A percentile compares a stretch with the other conserved stretches of the same genome.
Evolutionary conservation across 30 jellyfish, hydroid and myxozoan genomes (phyloP).

Genomic region (Calvadosia cruxmelitensis): DNA sequence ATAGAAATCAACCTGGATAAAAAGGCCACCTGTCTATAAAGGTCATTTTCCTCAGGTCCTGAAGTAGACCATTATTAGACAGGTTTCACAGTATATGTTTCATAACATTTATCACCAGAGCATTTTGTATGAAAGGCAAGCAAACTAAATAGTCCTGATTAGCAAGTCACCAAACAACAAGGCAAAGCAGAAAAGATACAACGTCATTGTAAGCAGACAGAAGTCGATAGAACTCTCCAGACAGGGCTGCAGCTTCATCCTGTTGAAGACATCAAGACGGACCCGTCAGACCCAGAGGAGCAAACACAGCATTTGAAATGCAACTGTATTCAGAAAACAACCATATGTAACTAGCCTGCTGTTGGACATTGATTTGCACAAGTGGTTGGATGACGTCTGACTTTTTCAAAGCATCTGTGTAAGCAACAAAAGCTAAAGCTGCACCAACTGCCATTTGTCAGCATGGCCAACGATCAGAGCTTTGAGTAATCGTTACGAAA

Average conservation of each 20-base stretch:
- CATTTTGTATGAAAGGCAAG: no score
- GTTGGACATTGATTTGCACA: not conserved
- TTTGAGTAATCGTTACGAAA: no score
- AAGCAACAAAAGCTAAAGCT: no score
- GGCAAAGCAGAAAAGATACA: not conserved
- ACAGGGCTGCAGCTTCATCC: not conserved
- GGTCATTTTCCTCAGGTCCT: constrained; percentile 1
- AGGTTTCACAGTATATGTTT: no score
- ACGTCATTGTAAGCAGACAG: not conserved
- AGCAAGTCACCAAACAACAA: no score
- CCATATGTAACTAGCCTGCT: not conserved
- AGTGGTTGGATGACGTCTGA: not conserved
- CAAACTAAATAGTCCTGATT: no score
- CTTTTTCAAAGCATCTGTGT: not conserved
- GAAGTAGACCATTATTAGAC: no score
- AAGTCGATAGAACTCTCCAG: not conserved
- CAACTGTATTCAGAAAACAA: not conserved
- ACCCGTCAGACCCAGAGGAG: no score
- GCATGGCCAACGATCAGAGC: no score
- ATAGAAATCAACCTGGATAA: no score
- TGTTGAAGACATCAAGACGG: not conserved
- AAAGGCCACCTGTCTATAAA: not conserved
- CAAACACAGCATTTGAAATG: not conserved
- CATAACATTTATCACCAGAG: no score
- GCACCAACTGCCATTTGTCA: no score